Evolutionary conservation across 2,797 vertebrate species (phyloP).

Genomic region (Melanogrammus aeglefinus): DNA sequence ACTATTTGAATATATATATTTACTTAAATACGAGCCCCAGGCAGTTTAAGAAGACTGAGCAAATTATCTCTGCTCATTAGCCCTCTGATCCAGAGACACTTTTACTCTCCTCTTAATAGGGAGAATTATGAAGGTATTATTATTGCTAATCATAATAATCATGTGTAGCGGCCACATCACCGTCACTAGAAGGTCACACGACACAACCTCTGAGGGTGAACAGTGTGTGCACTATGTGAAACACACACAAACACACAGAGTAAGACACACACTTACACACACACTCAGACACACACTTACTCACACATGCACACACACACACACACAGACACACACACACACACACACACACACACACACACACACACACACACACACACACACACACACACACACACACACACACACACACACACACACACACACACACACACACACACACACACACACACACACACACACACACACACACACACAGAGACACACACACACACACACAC

Average conservation of each 20-base stretch:
- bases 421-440: background rate
- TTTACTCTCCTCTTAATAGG: no score
- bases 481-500: no score
- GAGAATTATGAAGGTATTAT: background rate
- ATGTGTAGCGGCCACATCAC: background rate
- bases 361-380: background rate
- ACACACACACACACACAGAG: no score
- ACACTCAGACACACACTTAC: background rate
- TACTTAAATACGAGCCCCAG: conserved; percentile 17
- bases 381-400: background rate
- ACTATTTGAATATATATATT: background rate
- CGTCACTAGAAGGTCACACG: conserved; percentile 39
- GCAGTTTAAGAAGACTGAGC: no score
- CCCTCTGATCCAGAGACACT: no score
- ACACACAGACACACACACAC: no score
- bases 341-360: background rate
- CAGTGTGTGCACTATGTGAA: conserved; percentile 31
- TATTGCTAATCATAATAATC: background rate
- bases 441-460: background rate
- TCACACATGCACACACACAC: background rate
- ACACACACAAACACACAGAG: background rate
- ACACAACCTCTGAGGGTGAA: conserved; percentile 24
- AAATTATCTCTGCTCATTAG: no score
- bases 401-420: background rate
- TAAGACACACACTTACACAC: background rate